Base-by-base conservation (phyloP, 1,140 invertebrate species). In the Halesus radiatus region DNA sequence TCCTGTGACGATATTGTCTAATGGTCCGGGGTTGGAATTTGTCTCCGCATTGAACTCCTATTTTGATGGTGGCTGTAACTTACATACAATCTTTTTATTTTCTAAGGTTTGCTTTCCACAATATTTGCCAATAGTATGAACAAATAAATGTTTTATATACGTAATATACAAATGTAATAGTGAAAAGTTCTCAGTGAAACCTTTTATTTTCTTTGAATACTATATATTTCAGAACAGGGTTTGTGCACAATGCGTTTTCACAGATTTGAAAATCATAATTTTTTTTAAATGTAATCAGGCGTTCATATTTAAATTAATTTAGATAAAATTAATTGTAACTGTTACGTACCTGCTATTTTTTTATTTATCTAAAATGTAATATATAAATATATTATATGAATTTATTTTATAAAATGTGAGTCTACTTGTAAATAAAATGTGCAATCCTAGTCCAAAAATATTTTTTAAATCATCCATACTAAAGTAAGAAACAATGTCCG, bases 371-470 rank as follows among this genome's bases (percentile, higher is more conserved):
- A 54, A 37, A 72, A 72, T 50, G 3, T 45, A 74, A 54, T 74
- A 56, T 74, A 26, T 15, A 74, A 16, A 53, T 74, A 50, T 72
- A 72, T 22, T 52, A 72, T 50, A 45, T 22, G 10, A 72, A 72
- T 18, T 72, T 72, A 72, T 72, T 72, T 72, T 72, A 50, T 50
- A 72, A 45, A 37, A 72, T 26, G 15, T 32, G 37, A 26, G 32
- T 32, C 23, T 32, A 50, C 23, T 50, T 72, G 70, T 74, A 74
- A 74, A 74, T 74, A 74, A 74, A 54, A 74, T 54, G 70, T 74
- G 70, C 70, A 74, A 74, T 74, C 22, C 70, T 74, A 74, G 70
- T 74, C 70, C 70, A 74, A 74, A 73, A 54, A 54, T 74, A 54
- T 54, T 54, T 74, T 74, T 74, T 10, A 54, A 72, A 15, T n/a